Base-by-base conservation (phyloP, 2,888 invertebrate species). In the Tridacna crocea region DNA sequence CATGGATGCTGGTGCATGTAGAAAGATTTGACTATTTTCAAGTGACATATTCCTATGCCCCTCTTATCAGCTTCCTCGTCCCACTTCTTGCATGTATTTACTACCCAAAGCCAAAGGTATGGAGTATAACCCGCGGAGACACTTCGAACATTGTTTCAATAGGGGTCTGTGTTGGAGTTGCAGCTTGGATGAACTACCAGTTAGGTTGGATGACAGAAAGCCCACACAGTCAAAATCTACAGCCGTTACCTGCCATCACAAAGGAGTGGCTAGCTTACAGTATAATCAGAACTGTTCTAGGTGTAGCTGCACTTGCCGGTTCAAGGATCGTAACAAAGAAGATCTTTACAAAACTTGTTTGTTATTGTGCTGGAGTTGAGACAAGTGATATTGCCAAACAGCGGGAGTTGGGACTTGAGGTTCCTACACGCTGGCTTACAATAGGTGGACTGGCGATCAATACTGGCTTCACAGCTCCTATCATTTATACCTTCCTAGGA, bases 81-180 rank as follows among this genome's bases (percentile, higher is more conserved):
- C 93, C 96, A 58, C 96, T 97, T 73, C 94, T 96, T 47, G 96
- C 96, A 90, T 96, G 98, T 84, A 95, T 97, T 63, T 97, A 96
- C 93, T 97, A 98, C 94, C 98, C 98, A 0, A 96, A 96, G 87
- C 96, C 97, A 74, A 96, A 97, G 88, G 96, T 96, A 91, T 98
- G 98, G 98, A 98, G 98, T 75, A 98, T 98, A 12, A 98, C 98
- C 1, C 92, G 98, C 92, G 98, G 98, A 36, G 98, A 98, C 94
- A 98, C 98, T 0, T 96, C 97, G 0, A 97, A 97, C 96, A 97
- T 98, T 88, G 96, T 98, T 87, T 97, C 88, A 12, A 91, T 92
- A 27, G 91, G 88, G 27, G 88, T 90, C 0, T 98, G 98, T 73
- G 96, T 98, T 83, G 96, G 97, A 72, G 94, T 96, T 3, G 98